phyloP scores from a whole-genome alignment of 2,888 invertebrate species.

The Nemoura dubitans region DNA sequence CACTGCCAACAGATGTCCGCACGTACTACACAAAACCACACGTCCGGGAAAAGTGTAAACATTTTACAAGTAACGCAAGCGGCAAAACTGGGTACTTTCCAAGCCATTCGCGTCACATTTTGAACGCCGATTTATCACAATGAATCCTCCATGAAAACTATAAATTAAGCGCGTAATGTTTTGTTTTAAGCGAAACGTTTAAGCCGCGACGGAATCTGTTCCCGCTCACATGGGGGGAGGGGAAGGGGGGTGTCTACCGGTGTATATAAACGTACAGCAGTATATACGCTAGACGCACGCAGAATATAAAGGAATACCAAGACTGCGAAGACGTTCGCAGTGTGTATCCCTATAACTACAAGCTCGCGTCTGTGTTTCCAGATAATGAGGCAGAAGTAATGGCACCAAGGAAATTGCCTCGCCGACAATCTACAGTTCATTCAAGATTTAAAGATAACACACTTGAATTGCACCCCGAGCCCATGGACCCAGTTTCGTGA shows the following conservation, averaged over 20 bases:
- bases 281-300: background rate
- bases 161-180: background rate
- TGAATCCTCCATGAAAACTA: slow-evolving; percentile 3
- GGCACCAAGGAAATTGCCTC: background rate
- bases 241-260: background rate
- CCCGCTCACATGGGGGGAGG: background rate
- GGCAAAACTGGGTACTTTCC: background rate
- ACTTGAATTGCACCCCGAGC: background rate
- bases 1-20: background rate
- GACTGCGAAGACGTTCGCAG: background rate
- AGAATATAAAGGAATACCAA: background rate
- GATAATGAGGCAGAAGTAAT: slow-evolving; percentile 5
- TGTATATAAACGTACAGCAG: background rate
- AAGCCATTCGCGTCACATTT: background rate
- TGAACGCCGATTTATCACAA: background rate
- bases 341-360: background rate
- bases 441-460: background rate
- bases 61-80: background rate
- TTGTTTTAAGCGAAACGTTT: slow-evolving; percentile 7
- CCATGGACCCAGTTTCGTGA: background rate
- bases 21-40: background rate
- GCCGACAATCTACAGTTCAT: slow-evolving; percentile 4
- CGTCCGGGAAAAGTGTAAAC: background rate
- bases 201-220: slow-evolving; percentile 7
- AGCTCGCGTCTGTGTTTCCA: background rate